Evolutionary conservation across 2,888 invertebrate species (phyloP).

Genomic region (Hydraecia micacea): DNA sequence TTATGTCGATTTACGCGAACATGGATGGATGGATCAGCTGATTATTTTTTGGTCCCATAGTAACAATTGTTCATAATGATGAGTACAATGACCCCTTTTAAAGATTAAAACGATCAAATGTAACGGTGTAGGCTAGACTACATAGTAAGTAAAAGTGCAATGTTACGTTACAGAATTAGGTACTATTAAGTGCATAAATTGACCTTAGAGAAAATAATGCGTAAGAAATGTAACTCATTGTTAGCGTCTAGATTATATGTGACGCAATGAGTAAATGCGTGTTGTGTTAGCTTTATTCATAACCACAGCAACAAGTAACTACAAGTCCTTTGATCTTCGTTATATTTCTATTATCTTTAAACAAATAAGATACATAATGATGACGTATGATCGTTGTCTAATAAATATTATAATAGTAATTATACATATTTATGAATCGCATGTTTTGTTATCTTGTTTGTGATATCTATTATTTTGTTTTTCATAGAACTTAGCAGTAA

Average conservation of each 20-base stretch:
- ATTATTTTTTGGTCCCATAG: no score
- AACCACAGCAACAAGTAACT: not conserved
- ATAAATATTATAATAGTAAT: constrained; percentile 20
- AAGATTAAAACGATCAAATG: no score
- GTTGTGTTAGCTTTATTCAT: not conserved
- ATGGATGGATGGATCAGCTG: no score
- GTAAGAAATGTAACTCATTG: not conserved
- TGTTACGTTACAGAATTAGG: not conserved
- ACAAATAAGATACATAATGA: constrained; percentile 28
- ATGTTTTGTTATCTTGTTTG: constrained; percentile 32
- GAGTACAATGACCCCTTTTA: no score
- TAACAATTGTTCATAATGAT: no score
- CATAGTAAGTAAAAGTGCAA: not conserved
- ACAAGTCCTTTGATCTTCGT: not conserved
- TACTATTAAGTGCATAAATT: not conserved
- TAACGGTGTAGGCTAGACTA: not conserved
- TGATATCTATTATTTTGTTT: constrained; percentile 29
- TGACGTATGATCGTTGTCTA: constrained; percentile 24
- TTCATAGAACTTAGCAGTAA: constrained; percentile 9
- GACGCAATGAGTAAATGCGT: not conserved
- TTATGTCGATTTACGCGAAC: no score
- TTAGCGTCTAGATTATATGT: not conserved
- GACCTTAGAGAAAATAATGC: constrained; percentile 15
- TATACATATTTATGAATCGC: constrained; percentile 17
- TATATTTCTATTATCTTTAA: not conserved